These are phyloP conservation scores for Zhengitettix transpicula DNA, from an alignment of 2,888 invertebrate genomes.

Conservation along the genomic window DNA sequence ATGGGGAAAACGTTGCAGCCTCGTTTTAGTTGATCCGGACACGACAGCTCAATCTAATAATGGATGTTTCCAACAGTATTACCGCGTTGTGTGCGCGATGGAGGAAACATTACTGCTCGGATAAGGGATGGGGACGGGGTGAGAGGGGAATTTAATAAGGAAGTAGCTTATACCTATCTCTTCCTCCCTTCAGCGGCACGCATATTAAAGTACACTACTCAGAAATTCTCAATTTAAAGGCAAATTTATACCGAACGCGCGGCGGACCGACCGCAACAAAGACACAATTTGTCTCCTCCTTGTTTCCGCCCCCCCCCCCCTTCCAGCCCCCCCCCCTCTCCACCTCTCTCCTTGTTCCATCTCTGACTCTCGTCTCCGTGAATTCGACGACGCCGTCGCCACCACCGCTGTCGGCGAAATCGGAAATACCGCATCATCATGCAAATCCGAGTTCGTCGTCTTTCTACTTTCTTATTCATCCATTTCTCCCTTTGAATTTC, in stretches of 20 bases:
- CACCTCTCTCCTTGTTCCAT: background rate
- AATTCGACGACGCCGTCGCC: background rate
- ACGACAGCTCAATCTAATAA: no score
- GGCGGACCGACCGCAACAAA: background rate
- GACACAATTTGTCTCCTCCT: background rate
- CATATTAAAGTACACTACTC: background rate
- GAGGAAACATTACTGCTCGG: no score
- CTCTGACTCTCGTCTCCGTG: background rate
- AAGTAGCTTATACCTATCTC: no score
- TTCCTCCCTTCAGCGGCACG: background rate
- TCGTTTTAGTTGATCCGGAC: no score
- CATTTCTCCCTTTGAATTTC: background rate
- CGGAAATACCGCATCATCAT: background rate
- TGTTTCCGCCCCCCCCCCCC: no score
- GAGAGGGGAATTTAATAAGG: no score
- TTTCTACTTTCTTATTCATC: background rate
- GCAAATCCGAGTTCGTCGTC: background rate
- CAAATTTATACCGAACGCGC: background rate
- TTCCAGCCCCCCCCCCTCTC: no score
- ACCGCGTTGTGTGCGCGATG: no score
- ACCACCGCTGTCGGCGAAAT: background rate
- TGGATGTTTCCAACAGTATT: no score
- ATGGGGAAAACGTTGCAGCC: no score
- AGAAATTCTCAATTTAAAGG: background rate
- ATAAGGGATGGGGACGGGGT: no score